Evolutionary conservation across 2,797 vertebrate genomes (phyloP), one percentile per base, ranked within the genome.

Genomic region (Gymnodraco acuticeps): DNA sequence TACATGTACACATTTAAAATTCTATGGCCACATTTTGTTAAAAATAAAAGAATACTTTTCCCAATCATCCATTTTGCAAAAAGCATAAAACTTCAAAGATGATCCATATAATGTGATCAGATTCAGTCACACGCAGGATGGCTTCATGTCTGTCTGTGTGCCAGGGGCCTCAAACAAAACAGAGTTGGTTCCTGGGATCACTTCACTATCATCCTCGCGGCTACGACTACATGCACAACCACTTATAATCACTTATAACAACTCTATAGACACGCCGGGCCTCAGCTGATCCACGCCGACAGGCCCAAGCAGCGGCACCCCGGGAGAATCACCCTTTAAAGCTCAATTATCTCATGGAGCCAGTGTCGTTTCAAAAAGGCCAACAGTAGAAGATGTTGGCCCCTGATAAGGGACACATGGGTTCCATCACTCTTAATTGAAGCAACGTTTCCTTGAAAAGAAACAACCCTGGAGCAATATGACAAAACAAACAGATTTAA

Each of bases 371-470:
- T 90, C 82, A 90, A 91, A 38, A 68, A 92, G 87, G 84, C 89
- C 84, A 89, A 89, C 88, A 77, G 90, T 88, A 89, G 88, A 93
- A 93, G 92, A 94, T 93, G 87, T 72, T 87, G 80, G 87, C 69
- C 75, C 70, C 69, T 38, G 87, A 93, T 91, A 94, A 91, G 81
- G 70, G 87, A 91, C 91, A 93, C 92, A 93, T 95, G 93, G 89
- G 90, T 94, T 93, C 86, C 83, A 94, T 95, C 92, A 94, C 70
- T 72, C 68, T 83, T 93, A 94, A 93, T 92, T 94, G 91, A 94
- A 94, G 90, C 93, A 92, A 88, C 72, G 91, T 93, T 94, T 88
- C 85, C 77, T 85, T 70, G 83, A 88, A 85, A 83, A 90, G 85
- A 91, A 91, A 92, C 82, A 88, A 80, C 58, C 88, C 91, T 17